Evolutionary conservation across 2,888 invertebrate genomes (phyloP).

Genomic region (Stenolophus ochropezus): DNA sequence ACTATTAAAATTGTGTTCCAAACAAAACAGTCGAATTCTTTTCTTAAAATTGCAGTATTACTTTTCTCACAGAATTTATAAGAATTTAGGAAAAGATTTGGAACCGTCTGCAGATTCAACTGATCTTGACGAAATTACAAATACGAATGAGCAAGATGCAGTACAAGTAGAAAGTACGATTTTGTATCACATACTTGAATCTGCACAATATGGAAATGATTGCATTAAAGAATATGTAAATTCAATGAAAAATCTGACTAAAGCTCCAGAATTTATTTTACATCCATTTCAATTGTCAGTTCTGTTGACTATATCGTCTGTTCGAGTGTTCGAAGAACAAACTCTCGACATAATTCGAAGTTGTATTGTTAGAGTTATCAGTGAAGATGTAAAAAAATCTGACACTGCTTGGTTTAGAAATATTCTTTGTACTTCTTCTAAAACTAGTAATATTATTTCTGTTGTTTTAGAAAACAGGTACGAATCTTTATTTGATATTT

Average conservation of each 20-base stretch:
- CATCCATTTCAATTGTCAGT: slow-evolving; percentile 80
- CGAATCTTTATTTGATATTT: slow-evolving; percentile 50
- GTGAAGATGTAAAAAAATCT: slow-evolving; percentile 69
- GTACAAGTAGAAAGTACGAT: slow-evolving; percentile 78
- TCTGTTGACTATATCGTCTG: slow-evolving; percentile 74
- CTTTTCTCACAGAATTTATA: slow-evolving; percentile 69
- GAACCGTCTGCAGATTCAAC: slow-evolving; percentile 66
- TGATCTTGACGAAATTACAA: slow-evolving; percentile 70
- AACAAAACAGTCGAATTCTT: slow-evolving; percentile 69
- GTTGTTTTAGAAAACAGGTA: slow-evolving; percentile 75
- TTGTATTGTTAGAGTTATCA: slow-evolving; percentile 67
- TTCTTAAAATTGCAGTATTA: slow-evolving; percentile 70
- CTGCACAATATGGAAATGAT: slow-evolving; percentile 71
- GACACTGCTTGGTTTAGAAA: slow-evolving; percentile 77
- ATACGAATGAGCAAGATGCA: slow-evolving; percentile 73
- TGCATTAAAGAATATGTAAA: slow-evolving; percentile 73
- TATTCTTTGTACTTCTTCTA: slow-evolving; percentile 69
- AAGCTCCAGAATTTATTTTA: slow-evolving; percentile 77
- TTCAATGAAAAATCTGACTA: slow-evolving; percentile 73
- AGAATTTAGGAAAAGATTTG: slow-evolving; percentile 62
- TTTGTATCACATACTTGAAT: slow-evolving; percentile 76
- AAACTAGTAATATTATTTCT: slow-evolving; percentile 71
- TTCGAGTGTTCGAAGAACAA: slow-evolving; percentile 73
- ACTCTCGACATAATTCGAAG: slow-evolving; percentile 71
- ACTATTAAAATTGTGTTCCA: slow-evolving; percentile 77